These are phyloP conservation scores for Decapterus maruadsi DNA, from an alignment of 2,797 vertebrate genomes.

Conservation along the genomic window DNA sequence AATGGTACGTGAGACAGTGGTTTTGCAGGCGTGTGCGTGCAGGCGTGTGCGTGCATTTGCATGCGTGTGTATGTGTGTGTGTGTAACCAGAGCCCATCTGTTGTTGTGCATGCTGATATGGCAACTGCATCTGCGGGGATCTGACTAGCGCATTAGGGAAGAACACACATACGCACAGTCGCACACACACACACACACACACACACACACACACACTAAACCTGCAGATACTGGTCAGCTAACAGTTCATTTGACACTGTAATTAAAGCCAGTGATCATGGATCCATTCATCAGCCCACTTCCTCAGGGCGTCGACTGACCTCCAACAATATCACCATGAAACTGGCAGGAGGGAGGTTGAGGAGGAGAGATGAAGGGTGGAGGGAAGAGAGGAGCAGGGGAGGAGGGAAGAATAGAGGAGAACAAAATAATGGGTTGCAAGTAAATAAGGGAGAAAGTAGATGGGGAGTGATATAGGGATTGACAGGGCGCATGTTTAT, in stretches of 20 bases:
- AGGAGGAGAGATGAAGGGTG: conserved; percentile 1
- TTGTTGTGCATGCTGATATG: conserved; percentile 78
- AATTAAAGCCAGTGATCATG: conserved; percentile 83
- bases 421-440: conserved; percentile 41
- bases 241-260: conserved; percentile 85
- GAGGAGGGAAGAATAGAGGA: not conserved
- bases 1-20: conserved; percentile 28
- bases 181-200: conserved; percentile 37
- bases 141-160: conserved; percentile 71
- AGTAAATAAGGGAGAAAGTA: conserved; percentile 39
- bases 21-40: conserved; percentile 42
- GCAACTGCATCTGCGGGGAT: conserved; percentile 75
- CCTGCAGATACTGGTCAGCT: conserved; percentile 66
- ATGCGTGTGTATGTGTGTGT: conserved; percentile 34
- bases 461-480: conserved; percentile 50
- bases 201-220: conserved; percentile 27
- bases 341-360: conserved; percentile 6
- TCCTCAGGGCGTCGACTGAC: conserved; percentile 77
- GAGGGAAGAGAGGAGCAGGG: not conserved
- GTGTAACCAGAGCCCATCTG: conserved; percentile 76
- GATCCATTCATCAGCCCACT: conserved; percentile 76
- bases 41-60: conserved; percentile 27
- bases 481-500: conserved; percentile 60
- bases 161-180: conserved; percentile 26
- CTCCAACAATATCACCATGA: conserved; percentile 69